Evolutionary conservation across 2,888 invertebrate species (phyloP).

Genomic region (Listrodromus nycthemerus): DNA sequence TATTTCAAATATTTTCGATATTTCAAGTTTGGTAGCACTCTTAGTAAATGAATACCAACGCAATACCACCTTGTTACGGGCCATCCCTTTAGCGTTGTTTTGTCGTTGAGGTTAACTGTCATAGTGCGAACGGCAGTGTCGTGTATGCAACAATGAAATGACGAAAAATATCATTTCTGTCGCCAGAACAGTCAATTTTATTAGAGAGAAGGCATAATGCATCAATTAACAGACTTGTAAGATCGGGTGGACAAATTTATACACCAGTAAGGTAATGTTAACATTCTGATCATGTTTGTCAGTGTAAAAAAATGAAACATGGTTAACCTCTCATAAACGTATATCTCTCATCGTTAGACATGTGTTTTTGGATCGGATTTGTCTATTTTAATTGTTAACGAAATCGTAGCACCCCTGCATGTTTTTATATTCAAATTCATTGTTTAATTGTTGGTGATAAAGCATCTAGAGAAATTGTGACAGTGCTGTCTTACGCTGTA

Average conservation of each 20-base stretch:
- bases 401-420: neutral
- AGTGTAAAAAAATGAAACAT: neutral
- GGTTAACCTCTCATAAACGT: conserved; percentile 10
- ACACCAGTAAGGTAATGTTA: neutral
- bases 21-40: too few relatives aligned
- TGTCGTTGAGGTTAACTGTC: conserved; percentile 44
- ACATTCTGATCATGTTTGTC: neutral
- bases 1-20: too few relatives aligned
- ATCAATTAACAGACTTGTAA: too few relatives aligned
- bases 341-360: neutral
- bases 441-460: neutral
- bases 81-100: conserved; percentile 18
- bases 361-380: neutral
- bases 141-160: neutral
- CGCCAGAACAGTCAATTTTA: neutral
- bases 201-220: neutral
- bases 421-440: neutral
- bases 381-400: neutral
- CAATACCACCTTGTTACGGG: too few relatives aligned
- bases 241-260: neutral
- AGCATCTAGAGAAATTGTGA: neutral
- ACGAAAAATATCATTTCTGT: neutral
- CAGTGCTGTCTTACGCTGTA: neutral
- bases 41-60: too few relatives aligned
- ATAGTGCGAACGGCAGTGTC: neutral